Percentiles rank a stretch among this genome's conserved stretches.
Conservation (phyloP, 2,113 vertebrate species). For the Theristicus caerulescens region DNA sequence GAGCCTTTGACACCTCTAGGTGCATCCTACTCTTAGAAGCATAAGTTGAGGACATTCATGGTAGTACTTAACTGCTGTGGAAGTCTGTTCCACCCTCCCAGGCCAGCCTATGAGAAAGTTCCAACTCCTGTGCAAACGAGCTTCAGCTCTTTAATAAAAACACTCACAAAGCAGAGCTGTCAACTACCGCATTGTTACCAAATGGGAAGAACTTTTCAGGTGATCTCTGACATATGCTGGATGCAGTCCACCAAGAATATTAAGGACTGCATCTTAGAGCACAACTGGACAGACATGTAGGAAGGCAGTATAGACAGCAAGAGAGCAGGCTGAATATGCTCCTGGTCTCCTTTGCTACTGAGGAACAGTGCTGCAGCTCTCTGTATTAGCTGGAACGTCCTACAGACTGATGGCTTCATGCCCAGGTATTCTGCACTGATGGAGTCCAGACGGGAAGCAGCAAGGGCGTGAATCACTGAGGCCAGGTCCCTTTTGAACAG, state of each 20-base stretch:
- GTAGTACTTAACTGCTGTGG: not conserved
- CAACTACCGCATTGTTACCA: not conserved
- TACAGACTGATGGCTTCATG: slow-evolving; percentile 46
- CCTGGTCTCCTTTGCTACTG: not conserved
- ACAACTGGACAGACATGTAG: not conserved
- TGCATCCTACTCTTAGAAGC: not conserved
- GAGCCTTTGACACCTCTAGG: not conserved
- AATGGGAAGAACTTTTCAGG: not conserved
- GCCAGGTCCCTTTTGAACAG: slow-evolving; percentile 43
- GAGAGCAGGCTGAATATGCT: not conserved
- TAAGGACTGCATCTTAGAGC: not conserved
- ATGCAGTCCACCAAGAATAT: not conserved
- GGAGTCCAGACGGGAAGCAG: slow-evolving; percentile 56
- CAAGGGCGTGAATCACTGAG: slow-evolving; percentile 54
- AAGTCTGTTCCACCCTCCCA: not conserved
- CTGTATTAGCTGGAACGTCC: slow-evolving; percentile 26
- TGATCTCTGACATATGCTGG: not conserved
- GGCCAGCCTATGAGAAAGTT: not conserved
- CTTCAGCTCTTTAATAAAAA: not conserved
- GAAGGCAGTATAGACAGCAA: not conserved
- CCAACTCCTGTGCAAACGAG: not conserved
- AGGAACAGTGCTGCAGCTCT: slow-evolving; percentile 10
- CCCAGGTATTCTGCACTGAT: slow-evolving; percentile 42
- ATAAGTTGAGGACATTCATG: not conserved
- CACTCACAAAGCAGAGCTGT: not conserved